Evolutionary conservation across 23 tunicate genomes (phyloP), one percentile per base, ranked within the genome.

Genomic region (Botrylloides violaceus): DNA sequence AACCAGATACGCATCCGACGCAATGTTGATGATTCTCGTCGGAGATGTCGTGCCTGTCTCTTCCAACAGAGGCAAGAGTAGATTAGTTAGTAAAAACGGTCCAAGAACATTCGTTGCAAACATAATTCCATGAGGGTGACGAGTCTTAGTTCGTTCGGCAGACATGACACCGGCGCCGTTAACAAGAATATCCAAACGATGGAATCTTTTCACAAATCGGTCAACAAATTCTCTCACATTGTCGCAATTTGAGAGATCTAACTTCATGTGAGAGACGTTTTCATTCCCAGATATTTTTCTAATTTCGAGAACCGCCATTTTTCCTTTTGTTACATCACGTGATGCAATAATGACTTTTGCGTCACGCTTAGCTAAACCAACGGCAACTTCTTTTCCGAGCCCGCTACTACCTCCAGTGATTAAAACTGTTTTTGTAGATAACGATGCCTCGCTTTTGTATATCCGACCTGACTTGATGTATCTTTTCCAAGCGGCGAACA

Each of bases 351-450:
- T 68, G 4, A 68, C 56, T 39, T 56, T 37, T 37, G 74, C 74
- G 4, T 36, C 57, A 5, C 74, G 58, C 3, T 68, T 68, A 1
- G 74, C 74, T 2, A 68, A 23, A 19, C 12, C 74, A 43, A 68
- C 36, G 6, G 74, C 74, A 20, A 31, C 25, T 20, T 39, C 74
- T 43, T 36, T 68, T 22, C 74, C 74, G 21, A 68, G 56, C 24
- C 74, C 74, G 22, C 58, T 39, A 23, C 74, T 68, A 43, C 74
- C 74, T 19, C 74, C 74, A 31, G 74, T 68, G 24, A 68, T 68
- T 18, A 68, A 31, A 4, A 68, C 43, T 22, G 74, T 68, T 68
- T 35, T 68, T 37, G 56, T 56, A 25, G 43, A 6, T 0, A 68
- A 43, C 15, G 15, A 43, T 5, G 47, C n/a, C 0, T 24, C 5